Conservation (phyloP, 2,113 vertebrate genomes). For the Vimba vimba region DNA sequence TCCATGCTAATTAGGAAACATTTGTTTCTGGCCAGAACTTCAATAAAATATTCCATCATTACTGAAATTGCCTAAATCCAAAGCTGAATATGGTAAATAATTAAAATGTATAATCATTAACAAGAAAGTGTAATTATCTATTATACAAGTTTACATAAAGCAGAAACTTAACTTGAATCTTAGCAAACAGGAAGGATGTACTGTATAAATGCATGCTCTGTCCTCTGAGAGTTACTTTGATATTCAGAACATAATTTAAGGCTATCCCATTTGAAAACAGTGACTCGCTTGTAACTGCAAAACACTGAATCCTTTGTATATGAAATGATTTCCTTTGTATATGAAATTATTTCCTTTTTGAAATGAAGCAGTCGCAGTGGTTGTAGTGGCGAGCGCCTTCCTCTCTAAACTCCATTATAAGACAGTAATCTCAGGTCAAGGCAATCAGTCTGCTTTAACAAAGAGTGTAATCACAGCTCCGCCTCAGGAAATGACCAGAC, state of each 20-base stretch:
- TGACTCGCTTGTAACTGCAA: background rate
- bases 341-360: background rate
- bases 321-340: constrained; percentile 1
- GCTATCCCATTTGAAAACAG: background rate
- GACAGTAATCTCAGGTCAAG: constrained; percentile 42
- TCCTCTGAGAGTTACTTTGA: background rate
- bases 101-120: background rate
- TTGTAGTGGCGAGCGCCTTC: background rate
- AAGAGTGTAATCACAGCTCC: constrained; percentile 46
- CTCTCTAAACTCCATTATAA: constrained; percentile 43
- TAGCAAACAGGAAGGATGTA: constrained; percentile 10
- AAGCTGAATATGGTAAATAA: background rate
- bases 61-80: background rate
- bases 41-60: background rate
- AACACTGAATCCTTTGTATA: background rate
- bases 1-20: background rate
- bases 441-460: constrained; percentile 46
- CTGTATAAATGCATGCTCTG: background rate
- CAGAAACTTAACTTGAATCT: background rate
- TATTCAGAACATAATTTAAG: background rate
- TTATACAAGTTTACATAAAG: background rate
- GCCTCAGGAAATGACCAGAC: constrained; percentile 38
- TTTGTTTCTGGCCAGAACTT: background rate
- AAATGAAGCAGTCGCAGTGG: background rate
- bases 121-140: background rate